phyloP scores from a whole-genome alignment of 2,888 invertebrate genomes.

The Mythimna impura region DNA sequence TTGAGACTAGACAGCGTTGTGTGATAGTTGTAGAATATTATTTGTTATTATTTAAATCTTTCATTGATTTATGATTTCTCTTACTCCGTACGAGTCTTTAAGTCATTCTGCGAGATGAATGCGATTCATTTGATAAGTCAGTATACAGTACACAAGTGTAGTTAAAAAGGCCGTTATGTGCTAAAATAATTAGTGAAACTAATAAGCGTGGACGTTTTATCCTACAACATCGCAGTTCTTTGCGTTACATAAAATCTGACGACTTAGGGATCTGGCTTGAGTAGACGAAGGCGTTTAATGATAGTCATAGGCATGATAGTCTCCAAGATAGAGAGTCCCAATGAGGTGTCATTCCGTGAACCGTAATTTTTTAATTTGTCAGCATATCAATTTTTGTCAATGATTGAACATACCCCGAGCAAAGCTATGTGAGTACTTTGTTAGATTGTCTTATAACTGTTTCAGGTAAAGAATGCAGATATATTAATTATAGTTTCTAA shows the following conservation, averaged over 20 bases:
- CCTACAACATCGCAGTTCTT: neutral
- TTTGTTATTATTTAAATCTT: neutral
- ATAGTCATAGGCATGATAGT: no score
- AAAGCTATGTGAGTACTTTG: constrained; percentile 8
- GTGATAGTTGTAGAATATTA: no score
- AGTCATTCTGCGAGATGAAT: neutral
- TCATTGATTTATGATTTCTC: neutral
- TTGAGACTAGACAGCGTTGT: no score
- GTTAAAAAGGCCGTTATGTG: constrained; percentile 28
- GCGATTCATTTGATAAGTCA: constrained; percentile 24
- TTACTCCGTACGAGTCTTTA: neutral
- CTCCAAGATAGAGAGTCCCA: no score
- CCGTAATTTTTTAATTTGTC: neutral
- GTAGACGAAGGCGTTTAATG: neutral
- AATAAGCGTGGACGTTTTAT: constrained; percentile 43
- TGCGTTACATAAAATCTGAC: neutral
- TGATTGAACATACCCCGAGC: neutral
- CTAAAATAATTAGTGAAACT: constrained; percentile 44
- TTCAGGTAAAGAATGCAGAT: neutral
- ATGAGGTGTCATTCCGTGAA: neutral
- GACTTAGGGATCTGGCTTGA: constrained; percentile 7
- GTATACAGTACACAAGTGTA: neutral
- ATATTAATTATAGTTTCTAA: neutral
- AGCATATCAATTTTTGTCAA: neutral
- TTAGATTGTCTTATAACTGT: neutral